These are phyloP conservation scores for Carassius auratus DNA, from an alignment of 2,113 vertebrate genomes.

Conservation along the genomic window DNA sequence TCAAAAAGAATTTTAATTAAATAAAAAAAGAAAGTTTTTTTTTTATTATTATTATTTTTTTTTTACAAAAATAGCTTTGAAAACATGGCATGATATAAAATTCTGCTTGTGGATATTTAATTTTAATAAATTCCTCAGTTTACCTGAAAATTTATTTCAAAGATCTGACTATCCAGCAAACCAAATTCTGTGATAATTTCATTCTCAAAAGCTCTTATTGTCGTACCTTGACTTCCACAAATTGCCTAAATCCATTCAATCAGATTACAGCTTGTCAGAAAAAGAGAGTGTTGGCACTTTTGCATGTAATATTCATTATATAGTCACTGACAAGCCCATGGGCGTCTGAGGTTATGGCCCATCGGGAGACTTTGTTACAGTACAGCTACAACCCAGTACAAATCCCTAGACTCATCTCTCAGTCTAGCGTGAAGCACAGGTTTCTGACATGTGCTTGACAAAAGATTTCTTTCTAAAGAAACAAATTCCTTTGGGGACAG, in stretches of 20 bases:
- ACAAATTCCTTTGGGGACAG: conserved; percentile 10
- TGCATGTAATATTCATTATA: neutral
- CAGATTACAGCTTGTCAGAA: neutral
- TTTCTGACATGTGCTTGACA: conserved; percentile 1
- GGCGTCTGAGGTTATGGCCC: neutral
- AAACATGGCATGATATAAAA: no score
- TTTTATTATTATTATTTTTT: no score
- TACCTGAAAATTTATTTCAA: neutral
- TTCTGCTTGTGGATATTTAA: neutral
- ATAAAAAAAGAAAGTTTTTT: neutral
- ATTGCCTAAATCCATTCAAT: neutral
- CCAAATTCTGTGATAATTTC: neutral
- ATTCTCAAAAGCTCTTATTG: neutral
- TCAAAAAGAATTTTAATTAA: neutral
- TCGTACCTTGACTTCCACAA: neutral
- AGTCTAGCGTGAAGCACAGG: neutral
- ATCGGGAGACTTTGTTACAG: neutral
- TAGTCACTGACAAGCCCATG: neutral
- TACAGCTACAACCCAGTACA: neutral
- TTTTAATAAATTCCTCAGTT: neutral
- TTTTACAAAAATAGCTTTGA: neutral
- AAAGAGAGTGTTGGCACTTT: neutral
- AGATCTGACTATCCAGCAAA: neutral
- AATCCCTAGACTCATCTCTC: neutral
- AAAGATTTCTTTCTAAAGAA: conserved; percentile 11